These are phyloP conservation scores for Danaus plexippus DNA, from an alignment of 1,140 invertebrate genomes.

Conservation along the genomic window DNA sequence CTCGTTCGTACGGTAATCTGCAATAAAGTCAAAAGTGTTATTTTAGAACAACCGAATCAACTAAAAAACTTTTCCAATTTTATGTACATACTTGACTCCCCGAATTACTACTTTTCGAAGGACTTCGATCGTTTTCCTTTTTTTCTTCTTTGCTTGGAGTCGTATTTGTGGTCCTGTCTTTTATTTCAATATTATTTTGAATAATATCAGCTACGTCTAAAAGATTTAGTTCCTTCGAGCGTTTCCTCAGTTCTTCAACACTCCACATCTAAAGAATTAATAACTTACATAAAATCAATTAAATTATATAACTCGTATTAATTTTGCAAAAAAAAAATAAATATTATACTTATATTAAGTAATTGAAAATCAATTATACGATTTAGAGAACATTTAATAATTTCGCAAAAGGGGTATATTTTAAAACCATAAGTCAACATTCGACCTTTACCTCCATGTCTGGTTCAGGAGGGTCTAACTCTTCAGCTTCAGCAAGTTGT, in stretches of 20 bases:
- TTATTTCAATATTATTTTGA: slow-evolving; percentile 38
- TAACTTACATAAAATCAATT: no score
- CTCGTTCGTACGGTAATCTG: slow-evolving; percentile 80
- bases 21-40: slow-evolving; percentile 23
- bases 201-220: slow-evolving; percentile 65
- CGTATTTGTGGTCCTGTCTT: slow-evolving; percentile 26
- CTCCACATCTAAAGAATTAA: slow-evolving; percentile 75
- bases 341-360: no score
- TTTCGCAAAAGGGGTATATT: no score
- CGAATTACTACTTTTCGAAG: slow-evolving; percentile 79
- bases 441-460: slow-evolving; percentile 55
- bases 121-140: slow-evolving; percentile 75
- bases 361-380: no score
- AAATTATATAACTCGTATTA: no score
- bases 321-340: no score
- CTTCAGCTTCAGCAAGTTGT: slow-evolving; percentile 69
- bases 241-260: slow-evolving; percentile 76
- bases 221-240: slow-evolving; percentile 77
- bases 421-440: no score
- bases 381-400: no score
- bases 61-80: slow-evolving; percentile 1
- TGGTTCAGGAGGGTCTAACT: slow-evolving; percentile 52
- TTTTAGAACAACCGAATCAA: neutral
- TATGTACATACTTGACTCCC: slow-evolving; percentile 76
- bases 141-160: slow-evolving; percentile 35